phyloP scores from a whole-genome alignment of 64 coral and sea anemone species.

The Platygyra sinensis region DNA sequence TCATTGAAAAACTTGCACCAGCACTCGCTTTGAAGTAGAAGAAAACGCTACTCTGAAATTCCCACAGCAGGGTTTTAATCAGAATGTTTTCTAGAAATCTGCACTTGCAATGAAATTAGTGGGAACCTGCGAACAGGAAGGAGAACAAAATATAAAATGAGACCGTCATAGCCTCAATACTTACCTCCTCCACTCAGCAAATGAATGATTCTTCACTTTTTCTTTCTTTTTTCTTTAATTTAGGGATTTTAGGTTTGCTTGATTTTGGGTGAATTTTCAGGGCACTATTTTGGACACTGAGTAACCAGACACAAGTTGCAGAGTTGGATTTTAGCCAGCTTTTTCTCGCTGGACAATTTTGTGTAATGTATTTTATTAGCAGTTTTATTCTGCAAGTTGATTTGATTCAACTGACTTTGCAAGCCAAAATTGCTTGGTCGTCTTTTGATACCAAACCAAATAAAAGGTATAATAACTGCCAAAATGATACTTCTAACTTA shows the following conservation, averaged over 20 bases:
- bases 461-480: background rate
- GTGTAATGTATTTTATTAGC: constrained; percentile 4
- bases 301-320: constrained; percentile 5
- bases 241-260: constrained; percentile 19
- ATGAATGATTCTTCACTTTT: background rate
- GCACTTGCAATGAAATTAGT: background rate
- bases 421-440: constrained; percentile 6
- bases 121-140: background rate
- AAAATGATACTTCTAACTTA: constrained; percentile 9
- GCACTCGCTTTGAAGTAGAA: too few species aligned
- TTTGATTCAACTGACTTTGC: background rate
- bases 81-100: too few species aligned
- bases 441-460: constrained; percentile 4
- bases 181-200: background rate
- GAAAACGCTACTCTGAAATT: too few species aligned
- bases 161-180: background rate
- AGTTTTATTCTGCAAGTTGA: constrained; percentile 1
- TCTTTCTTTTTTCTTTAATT: background rate
- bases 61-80: too few species aligned
- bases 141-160: background rate
- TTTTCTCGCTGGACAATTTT: background rate
- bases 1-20: too few species aligned
- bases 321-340: background rate
- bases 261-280: constrained; percentile 16
- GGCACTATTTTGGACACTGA: constrained; percentile 19